Percentiles rank a stretch among this genome's conserved stretches.
phyloP scores from a whole-genome alignment of 2,797 vertebrate species.

The Typhlichthys eigenmanni region DNA sequence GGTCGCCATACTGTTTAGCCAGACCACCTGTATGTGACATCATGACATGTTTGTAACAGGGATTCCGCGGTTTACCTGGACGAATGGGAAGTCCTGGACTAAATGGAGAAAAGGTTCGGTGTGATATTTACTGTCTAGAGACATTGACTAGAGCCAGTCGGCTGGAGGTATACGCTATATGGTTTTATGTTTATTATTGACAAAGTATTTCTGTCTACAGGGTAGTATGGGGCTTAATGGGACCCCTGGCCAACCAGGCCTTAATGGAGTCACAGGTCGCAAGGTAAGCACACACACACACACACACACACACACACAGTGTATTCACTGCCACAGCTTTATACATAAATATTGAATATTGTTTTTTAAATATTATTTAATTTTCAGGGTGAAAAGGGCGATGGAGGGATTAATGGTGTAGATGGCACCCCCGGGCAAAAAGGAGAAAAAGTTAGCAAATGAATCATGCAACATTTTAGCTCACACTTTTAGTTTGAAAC shows the following conservation, averaged over 20 bases:
- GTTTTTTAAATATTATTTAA: no score
- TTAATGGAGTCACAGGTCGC: conserved; percentile 72
- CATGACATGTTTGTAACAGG: conserved; percentile 65
- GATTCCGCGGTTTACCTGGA: conserved; percentile 82
- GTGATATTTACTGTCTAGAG: not conserved
- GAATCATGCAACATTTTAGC: not conserved
- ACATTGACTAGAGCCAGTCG: not conserved
- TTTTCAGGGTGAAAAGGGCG: conserved; percentile 81
- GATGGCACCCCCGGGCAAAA: conserved; percentile 78
- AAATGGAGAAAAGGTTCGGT: conserved; percentile 78
- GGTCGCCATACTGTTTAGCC: not conserved
- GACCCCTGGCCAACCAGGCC: conserved; percentile 76
- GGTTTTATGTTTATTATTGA: not conserved
- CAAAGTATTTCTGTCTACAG: conserved; percentile 49
- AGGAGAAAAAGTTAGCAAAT: conserved; percentile 81
- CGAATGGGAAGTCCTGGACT: conserved; percentile 70
- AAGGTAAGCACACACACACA: conserved; percentile 71
- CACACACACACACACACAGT: not conserved
- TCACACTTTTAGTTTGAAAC: no score
- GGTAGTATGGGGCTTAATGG: conserved; percentile 81
- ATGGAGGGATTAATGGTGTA: conserved; percentile 71
- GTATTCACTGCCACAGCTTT: not conserved
- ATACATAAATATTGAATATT: not conserved
- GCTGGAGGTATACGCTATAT: not conserved
- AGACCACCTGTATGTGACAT: not conserved